Evolutionary conservation across 1,140 invertebrate species (phyloP), one percentile per base, ranked within the genome.

Genomic region (Piezodorus guildinii): DNA sequence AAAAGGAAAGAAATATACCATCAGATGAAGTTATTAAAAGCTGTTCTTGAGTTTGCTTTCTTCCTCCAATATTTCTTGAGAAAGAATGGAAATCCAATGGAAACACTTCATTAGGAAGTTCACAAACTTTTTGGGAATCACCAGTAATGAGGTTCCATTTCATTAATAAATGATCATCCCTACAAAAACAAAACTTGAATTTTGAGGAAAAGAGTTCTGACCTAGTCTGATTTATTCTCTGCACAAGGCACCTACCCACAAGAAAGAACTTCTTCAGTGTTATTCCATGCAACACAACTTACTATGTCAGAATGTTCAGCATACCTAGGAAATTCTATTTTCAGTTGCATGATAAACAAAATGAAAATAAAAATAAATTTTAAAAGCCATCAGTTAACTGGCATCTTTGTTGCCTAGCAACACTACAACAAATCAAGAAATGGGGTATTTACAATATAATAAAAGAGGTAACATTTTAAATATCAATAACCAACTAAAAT

Each of bases 231-330:
- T 44, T 52, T 64, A 70, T 39, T 39, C 9, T 10, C 12, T 39
- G 34, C 6, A 39, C 4, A 30, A 30, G 9, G 1, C 34, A 39
- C 34, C 68, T 77, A 90, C 89, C 88, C 89, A 69, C 85, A 87
- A 43, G 93, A 94, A 77, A 90, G 91, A 54, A 94, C 84, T 77
- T 96, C 92, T 74, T 97, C 93, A 39, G 90, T 84, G 68, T 84
- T 89, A 72, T 85, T 91, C 94, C 94, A 97, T 65, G 87, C 86
- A 14, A 94, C 85, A 75, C 92, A 94, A 64, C 87, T 87, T 6
- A 92, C 85, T 17, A 87, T 77, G 71, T 86, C 86, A 46, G 77
- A 79, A 74, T 92, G 87, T 59, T 84, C 82, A 51, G 84, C 80
- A 70, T 85, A 81, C 70, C 84, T 83, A 69, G 82, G 80, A 63